These are phyloP conservation scores for Hippoglossus hippoglossus DNA, from an alignment of 2,797 vertebrate species.

Conservation along the genomic window DNA sequence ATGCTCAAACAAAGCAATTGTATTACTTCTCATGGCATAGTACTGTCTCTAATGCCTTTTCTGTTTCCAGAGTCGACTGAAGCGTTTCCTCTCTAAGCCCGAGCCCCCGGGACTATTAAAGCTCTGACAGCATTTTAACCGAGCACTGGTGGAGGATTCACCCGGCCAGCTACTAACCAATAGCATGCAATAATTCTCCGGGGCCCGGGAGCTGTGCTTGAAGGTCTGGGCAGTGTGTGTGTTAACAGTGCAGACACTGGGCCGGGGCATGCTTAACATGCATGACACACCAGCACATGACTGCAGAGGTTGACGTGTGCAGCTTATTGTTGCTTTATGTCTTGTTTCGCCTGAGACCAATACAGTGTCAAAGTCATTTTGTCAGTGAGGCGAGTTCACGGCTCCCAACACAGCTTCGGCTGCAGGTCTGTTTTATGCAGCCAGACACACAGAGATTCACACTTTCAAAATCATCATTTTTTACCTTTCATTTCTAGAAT, in stretches of 20 bases:
- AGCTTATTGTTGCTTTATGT: conserved; percentile 66
- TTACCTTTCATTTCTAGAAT: conserved; percentile 1
- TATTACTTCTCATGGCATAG: conserved; percentile 29
- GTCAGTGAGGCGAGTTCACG: conserved; percentile 53
- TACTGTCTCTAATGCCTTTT: conserved; percentile 47
- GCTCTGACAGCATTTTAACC: conserved; percentile 76
- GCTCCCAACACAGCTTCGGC: conserved; percentile 45
- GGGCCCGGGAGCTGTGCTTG: conserved; percentile 33
- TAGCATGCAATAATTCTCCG: conserved; percentile 62
- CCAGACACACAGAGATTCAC: conserved; percentile 23
- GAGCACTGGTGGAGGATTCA: conserved; percentile 66
- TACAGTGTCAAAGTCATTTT: conserved; percentile 69
- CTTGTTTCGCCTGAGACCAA: conserved; percentile 69
- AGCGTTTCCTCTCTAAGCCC: conserved; percentile 60
- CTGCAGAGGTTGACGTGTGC: conserved; percentile 63
- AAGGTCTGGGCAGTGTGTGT: conserved; percentile 54
- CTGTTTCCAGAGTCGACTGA: conserved; percentile 53
- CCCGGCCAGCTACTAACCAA: conserved; percentile 69
- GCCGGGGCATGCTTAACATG: conserved; percentile 57
- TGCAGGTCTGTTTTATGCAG: conserved; percentile 14
- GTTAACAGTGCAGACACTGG: conserved; percentile 44
- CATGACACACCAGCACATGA: conserved; percentile 64
- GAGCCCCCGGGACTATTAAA: conserved; percentile 67
- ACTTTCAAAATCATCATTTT: conserved; percentile 13
- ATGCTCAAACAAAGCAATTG: conserved; percentile 47